Conservation (phyloP, 2,888 invertebrate species). For the Siphonodentalium dalli region DNA sequence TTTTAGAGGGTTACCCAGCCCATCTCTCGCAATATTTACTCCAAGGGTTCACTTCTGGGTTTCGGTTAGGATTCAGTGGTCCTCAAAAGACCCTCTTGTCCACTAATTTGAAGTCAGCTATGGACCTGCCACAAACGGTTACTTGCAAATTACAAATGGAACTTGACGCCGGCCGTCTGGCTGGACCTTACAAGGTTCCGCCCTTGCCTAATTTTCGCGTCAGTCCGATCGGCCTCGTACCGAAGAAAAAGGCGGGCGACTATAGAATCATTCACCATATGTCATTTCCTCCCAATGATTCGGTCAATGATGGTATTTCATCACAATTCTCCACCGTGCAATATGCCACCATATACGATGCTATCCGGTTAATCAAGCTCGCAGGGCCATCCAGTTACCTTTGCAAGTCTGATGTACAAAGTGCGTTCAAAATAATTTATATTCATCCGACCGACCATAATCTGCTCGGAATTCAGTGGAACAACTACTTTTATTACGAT, state of each 20-base stretch:
- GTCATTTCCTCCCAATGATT: neutral
- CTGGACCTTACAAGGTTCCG: neutral
- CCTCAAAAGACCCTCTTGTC: too few relatives aligned
- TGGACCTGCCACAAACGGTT: too few relatives aligned
- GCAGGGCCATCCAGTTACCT: neutral
- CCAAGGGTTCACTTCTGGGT: too few relatives aligned
- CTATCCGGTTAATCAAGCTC: neutral
- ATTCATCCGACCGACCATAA: constrained; percentile 2
- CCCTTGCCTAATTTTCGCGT: constrained; percentile 2
- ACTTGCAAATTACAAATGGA: too few relatives aligned
- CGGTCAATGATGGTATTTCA: constrained; percentile 10
- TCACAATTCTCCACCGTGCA: neutral
- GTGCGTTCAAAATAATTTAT: neutral
- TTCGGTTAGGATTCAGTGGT: too few relatives aligned
- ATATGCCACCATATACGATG: constrained; percentile 5
- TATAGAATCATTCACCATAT: constrained; percentile 9
- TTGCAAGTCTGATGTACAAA: constrained; percentile 4
- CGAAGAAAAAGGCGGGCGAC: constrained; percentile 2
- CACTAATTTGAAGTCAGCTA: too few relatives aligned
- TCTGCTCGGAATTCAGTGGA: constrained; percentile 6
- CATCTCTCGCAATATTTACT: too few relatives aligned
- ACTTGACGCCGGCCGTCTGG: neutral
- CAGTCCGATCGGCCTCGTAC: constrained; percentile 3
- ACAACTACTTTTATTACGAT: constrained; percentile 1
- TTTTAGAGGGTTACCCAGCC: too few relatives aligned